Evolutionary conservation across 2,888 invertebrate genomes (phyloP), one percentile per base, ranked within the genome.

Genomic region (Hanleya hanleyi): DNA sequence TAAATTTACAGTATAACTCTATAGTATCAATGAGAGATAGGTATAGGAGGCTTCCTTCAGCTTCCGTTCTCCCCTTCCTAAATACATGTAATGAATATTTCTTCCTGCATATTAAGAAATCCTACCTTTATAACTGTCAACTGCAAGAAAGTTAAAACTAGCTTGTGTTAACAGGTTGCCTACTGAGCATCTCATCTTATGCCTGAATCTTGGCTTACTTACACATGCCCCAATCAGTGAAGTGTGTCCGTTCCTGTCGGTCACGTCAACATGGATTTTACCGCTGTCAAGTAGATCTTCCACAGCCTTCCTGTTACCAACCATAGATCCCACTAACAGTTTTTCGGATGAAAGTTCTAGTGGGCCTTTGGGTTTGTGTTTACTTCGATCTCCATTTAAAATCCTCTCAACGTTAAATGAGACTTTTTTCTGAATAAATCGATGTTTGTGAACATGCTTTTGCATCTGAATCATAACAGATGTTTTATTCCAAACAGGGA

Each of bases 171-270:
- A n/a, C n/a, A 41, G 47, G 12, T 41, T 41, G 47, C n/a, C n/a
- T 41, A 15, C 12, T 12, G n/a, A 41, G n/a, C n/a, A n/a, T 41
- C 12, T 41, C n/a, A 41, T 15, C 12, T 41, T 41, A 41, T 41
- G 12, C n/a, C 47, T n/a, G 22, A 64, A 26, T 5, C 3, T 33
- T 4, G 51, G 6, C 57, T 9, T 26, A 82, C 87, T 84, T 79
- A 89, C 89, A 9, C 87, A 80, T 29, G 90, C 90, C 38, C 83
- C 87, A 64, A 90, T 84, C 12, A 90, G 79, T 3, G 90, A 84
- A 5, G 89, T 88, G 71, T 86, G 85, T 1, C 90, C 90, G 49
- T 82, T 74, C 41, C 74, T 80, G 71, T 90, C 90, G 15, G 87
- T 81, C 3, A 90, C 90, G 80, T 90, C 88, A 33, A 87, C 85